Percentiles rank a stretch among this genome's conserved stretches.
These are phyloP conservation scores for Etia nguti DNA, from an alignment of 2,113 vertebrate species.

Conservation along the genomic window DNA sequence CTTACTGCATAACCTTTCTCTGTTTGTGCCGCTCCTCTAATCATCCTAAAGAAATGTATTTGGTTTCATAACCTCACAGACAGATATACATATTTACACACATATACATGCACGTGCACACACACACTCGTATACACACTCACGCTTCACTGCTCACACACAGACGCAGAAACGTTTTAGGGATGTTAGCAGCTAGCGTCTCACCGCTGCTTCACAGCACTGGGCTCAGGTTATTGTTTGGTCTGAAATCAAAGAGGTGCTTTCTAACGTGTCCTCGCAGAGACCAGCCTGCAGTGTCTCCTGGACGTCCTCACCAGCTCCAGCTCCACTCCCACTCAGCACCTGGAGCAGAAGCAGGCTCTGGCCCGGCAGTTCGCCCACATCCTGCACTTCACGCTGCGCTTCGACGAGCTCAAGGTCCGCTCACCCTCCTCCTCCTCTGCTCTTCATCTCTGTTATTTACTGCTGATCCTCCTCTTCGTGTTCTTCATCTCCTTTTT, in stretches of 20 bases:
- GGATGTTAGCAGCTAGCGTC: not conserved
- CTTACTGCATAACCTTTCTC: rapidly evolving
- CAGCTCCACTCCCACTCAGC: constrained; percentile 86
- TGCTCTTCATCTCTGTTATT: not conserved
- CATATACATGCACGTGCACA: too few relatives aligned
- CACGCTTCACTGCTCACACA: too few relatives aligned
- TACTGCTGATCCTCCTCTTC: not conserved
- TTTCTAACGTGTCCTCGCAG: not conserved
- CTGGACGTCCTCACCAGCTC: constrained; percentile 85
- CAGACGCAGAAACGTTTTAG: not conserved
- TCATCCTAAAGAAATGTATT: not conserved
- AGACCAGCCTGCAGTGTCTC: constrained; percentile 76
- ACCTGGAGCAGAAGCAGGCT: constrained; percentile 98
- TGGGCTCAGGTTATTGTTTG: not conserved
- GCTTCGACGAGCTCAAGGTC: constrained; percentile 97
- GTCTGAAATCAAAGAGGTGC: not conserved
- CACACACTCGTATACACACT: too few relatives aligned
- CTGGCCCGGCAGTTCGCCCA: constrained; percentile 97
- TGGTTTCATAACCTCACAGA: not conserved
- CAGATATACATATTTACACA: too few relatives aligned
- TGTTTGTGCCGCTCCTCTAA: not conserved
- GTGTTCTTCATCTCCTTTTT: not conserved
- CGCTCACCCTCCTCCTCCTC: not conserved
- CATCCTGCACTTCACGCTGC: constrained; percentile 95
- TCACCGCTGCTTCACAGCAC: not conserved